Evolutionary conservation across 2,888 invertebrate species (phyloP), one percentile per base, ranked within the genome.

Genomic region (Leucophenga montana): DNA sequence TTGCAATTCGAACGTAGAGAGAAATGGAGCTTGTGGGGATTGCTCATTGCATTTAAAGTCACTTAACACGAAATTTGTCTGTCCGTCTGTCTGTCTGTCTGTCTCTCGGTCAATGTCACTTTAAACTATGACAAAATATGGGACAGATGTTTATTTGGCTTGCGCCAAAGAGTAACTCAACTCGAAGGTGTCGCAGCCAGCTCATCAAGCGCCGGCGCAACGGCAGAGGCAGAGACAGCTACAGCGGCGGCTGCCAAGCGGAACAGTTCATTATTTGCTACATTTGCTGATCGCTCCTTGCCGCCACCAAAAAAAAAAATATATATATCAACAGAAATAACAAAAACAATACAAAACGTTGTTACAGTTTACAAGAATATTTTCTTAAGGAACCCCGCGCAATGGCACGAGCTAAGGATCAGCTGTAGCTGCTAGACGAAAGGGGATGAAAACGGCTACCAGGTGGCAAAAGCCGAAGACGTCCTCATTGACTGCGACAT

Each of bases 111-210:
- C 66, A 56, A 56, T 73, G 75, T 70, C 74, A 71, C 83, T 83
- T 78, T 82, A 83, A 82, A 82, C 77, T 76, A 72, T 75, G 78
- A 82, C 79, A 77, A 82, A 76, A 82, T 82, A 82, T 82, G 82
- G 83, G 82, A 80, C 82, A 82, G 82, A 83, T 82, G 82, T 82
- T 81, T 75, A 67, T 77, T 81, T 83, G 81, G 83, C 81, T 83
- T 81, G 83, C 77, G 81, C 82, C 81, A 74, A 78, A 27, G 31
- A 57, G 71, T 67, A 76, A 79, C 74, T 78, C 68, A 76, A 80
- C 74, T 78, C 79, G 82, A 81, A 83, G 81, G 83, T 81, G 81
- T 83, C 83, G 75, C 72, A 71, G 74, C 73, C 72, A 71, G 74
- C 73, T 69, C 76, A 68, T 71, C 46, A 71, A 67, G 68, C 68